Base-by-base conservation (phyloP, 2,113 vertebrate genomes). In the Rhabdornis inornatus region DNA sequence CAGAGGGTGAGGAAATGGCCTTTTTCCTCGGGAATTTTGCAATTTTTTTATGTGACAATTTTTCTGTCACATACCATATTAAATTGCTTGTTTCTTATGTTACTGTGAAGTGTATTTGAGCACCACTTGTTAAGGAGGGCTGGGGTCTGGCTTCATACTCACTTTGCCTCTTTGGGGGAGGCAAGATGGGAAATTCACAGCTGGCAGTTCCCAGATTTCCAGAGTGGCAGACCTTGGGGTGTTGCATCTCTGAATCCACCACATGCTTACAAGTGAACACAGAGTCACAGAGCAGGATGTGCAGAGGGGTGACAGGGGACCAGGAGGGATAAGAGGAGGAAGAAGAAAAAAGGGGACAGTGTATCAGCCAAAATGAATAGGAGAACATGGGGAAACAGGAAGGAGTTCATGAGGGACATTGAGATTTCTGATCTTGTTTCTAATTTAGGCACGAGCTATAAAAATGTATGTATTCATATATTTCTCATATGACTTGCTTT, bases 401-500 rank as follows among this genome's bases (percentile, higher is more conserved):
- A 85, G 44, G 56, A 89, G 52, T 74, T 71, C 18, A 9, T 76
- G n/a, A 83, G 56, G 50, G 64, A 50, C 27, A 3, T 0, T 20
- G 71, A 90, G 47, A n/a, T 86, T 93, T 95, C 79, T 61, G 45
- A 61, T 79, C 81, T 92, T 70, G 42, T 89, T 95, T 53, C 77
- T 91, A 88, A 85, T 95, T 94, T 66, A 78, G 57, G 56, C 87
- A 59, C 1, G 8, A 63, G 44, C 71, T 94, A 55, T 88, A 83
- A 95, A 94, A 91, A 87, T 11, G 1, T 66, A 66, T 25, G 47
- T 78, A 55, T 87, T 80, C 59, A 74, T 90, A 13, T 86, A 83
- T 94, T 35, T 76, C 65, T 94, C 87, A 86, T 66, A 56, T 93
- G 94, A 95, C 92, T 93, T 40, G 47, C 60, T 94, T 92, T 90